These are phyloP conservation scores for Poeciliopsis prolifica DNA, from an alignment of 2,113 vertebrate species.

Conservation along the genomic window DNA sequence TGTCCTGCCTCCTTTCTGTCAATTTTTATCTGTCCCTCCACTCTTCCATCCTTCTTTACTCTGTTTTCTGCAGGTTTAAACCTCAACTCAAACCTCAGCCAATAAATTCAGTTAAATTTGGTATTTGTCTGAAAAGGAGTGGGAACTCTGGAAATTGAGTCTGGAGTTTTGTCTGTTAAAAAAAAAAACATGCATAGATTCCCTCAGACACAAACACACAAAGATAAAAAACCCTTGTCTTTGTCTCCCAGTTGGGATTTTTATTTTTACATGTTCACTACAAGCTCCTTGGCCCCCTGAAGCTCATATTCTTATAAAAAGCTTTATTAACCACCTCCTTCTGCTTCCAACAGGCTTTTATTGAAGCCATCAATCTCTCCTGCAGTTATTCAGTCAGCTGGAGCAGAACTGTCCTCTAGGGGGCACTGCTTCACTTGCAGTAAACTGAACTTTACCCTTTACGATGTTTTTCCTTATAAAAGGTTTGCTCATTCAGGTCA, in stretches of 20 bases:
- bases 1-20: too few species aligned
- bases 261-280: slow-evolving; percentile 32
- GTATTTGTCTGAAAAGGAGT: neutral
- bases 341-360: slow-evolving; percentile 63
- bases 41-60: neutral
- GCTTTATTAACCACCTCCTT: slow-evolving; percentile 61
- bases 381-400: slow-evolving; percentile 19
- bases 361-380: slow-evolving; percentile 70
- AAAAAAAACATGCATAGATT: neutral
- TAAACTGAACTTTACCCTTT: slow-evolving; percentile 17
- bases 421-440: slow-evolving; percentile 62
- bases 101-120: neutral
- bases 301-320: slow-evolving; percentile 51
- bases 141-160: neutral
- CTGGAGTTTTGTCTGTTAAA: neutral
- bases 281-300: slow-evolving; percentile 11
- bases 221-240: neutral
- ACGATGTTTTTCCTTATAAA: slow-evolving; percentile 2
- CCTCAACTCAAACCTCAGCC: neutral
- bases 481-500: neutral
- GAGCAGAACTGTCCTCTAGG: slow-evolving; percentile 60
- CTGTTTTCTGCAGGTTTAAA: neutral
- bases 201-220: neutral
- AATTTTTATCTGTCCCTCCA: too few species aligned
- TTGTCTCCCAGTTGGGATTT: slow-evolving; percentile 23